Base-by-base conservation (phyloP, 2,113 vertebrate species). In the Halichoerus grypus region DNA sequence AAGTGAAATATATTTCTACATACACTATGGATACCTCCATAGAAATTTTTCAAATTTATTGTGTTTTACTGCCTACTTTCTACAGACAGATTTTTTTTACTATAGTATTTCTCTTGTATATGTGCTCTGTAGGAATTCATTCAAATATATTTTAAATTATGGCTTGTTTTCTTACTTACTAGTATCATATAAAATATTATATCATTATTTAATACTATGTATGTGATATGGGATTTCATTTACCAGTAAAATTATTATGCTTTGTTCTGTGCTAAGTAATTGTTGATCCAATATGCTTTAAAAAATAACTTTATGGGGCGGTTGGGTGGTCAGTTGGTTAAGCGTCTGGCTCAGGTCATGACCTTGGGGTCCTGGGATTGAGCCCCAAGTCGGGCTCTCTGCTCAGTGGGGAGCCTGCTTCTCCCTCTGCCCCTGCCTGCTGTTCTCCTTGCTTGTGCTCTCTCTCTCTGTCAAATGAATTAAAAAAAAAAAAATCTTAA, bases 41-140 rank as follows among this genome's bases (percentile, higher is more conserved):
- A 83, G n/a, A 51, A 86, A 86, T 61, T 72, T 93, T 96, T 95
- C 18, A 72, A 81, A 59, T 91, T 96, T 87, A 71, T 93, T 93
- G 19, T 90, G 19, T 89, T 92, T 92, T 88, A 28, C 15, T 93
- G 5, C n/a, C 12, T 96, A 11, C 39, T 96, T 87, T 91, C 14
- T 95, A 28, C 21, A 82, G 28, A 96, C 12, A 22, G 7, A 59
- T 22, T 63, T 21, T 92, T 71, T 95, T 89, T 96, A 53, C 28
- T 76, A 13, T 55, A 69, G 19, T 80, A 55, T 83, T 95, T 97
- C n/a, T 91, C 93, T 80, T 71, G 4, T 95, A 1, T 67, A 26
- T 89, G 28, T 83, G 28, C 10, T 79, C 12, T 76, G 0, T 83
- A 82, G 12, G 39, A 88, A 93, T 76, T 84, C 69, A 91, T 91